Base-by-base conservation (phyloP, 2,888 invertebrate species). In the Drosophila mulleri region DNA sequence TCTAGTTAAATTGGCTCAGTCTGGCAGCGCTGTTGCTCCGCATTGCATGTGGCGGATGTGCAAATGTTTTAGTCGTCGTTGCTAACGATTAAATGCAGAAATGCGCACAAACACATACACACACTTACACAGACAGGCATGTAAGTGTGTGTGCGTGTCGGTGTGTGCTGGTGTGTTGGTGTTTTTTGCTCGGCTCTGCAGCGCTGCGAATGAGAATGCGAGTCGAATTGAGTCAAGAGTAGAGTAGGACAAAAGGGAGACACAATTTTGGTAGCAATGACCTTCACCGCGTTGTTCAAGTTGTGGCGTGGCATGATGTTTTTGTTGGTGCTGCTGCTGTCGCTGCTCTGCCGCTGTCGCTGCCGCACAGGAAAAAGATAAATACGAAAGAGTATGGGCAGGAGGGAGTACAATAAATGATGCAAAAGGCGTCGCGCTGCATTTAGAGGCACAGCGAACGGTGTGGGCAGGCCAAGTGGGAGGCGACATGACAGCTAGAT, bases 271-370 rank as follows among this genome's bases (percentile, higher is more conserved):
- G 92, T 92, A 93, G 92, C 92, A 93, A 92, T 92, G 92, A 93
- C 92, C 92, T 93, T 93, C 92, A 93, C 92, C 92, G 92, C 92
- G 92, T 92, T 92, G 92, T 92, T 90, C 87, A 90, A 85, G 88
- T 83, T 85, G 85, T 73, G 77, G 68, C 79, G 69, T 80, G 70
- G 72, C 59, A 62, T 78, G 73, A 69, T 56, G 58, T 71, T 76
- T 67, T 54, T 58, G 62, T 54, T 64, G 67, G 42, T 67, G 61
- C 12, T 57, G 65, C 26, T 50, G 66, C 39, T 41, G 42, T 72
- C 67, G 41, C 52, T 59, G 60, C 48, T 26, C 35, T 53, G 63
- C 29, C 29, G 26, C 16, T 60, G 54, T 26, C 60, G 62, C 20
- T 68, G 64, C 26, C 50, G 74, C 75, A 80, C 65, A 79, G 68